Conservation (phyloP, 2,797 vertebrate species). For the Enteromius trimaculatus region DNA sequence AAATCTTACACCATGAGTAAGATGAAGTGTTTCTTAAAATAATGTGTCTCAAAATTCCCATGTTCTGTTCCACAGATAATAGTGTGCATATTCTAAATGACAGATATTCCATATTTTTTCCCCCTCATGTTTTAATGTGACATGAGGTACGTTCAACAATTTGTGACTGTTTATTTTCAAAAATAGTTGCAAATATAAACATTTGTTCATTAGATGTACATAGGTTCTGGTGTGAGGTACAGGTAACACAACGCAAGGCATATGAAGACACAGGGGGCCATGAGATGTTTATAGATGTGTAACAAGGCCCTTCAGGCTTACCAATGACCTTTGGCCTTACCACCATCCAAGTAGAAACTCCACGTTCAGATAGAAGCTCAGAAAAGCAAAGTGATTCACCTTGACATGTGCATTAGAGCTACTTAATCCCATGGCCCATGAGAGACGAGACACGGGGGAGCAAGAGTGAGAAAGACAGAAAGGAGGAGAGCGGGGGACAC, state of each 20-base stretch:
- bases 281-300: slow-evolving; percentile 19
- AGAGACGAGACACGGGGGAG: slow-evolving; percentile 1
- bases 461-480: not conserved
- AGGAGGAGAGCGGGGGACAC: not conserved
- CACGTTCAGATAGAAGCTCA: slow-evolving; percentile 51
- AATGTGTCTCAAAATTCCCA: not conserved
- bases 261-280: slow-evolving; percentile 8
- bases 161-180: not conserved
- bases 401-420: slow-evolving; percentile 72
- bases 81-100: not conserved
- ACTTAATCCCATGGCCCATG: slow-evolving; percentile 17
- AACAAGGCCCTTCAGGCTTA: slow-evolving; percentile 30
- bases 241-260: not conserved
- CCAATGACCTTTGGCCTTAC: slow-evolving; percentile 26
- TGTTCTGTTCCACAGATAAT: not conserved
- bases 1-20: not conserved
- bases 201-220: not conserved
- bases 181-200: not conserved
- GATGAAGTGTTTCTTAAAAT: not conserved
- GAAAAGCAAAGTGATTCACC: slow-evolving; percentile 68
- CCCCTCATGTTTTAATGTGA: not conserved
- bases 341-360: slow-evolving; percentile 38
- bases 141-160: not conserved
- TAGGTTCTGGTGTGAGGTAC: not conserved
- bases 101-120: not conserved